Evolutionary conservation across 2,888 invertebrate genomes (phyloP), one percentile per base, ranked within the genome.

Genomic region (Oscheius myriophilus): DNA sequence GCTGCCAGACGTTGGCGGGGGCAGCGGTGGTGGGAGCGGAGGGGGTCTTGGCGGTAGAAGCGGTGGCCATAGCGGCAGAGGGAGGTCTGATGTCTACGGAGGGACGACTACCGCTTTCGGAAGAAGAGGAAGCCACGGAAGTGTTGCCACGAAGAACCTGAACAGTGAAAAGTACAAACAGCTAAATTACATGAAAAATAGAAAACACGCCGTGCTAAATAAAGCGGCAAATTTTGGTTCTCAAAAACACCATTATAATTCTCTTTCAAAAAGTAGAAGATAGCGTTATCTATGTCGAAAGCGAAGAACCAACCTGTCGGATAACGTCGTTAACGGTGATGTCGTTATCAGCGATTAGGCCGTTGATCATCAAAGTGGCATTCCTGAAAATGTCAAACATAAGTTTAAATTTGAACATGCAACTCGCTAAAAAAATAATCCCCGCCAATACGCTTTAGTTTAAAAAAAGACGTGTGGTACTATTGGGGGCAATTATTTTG

Each of bases 311-410:
- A n/a, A 73, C 73, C 66, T 68, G 74, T 12, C 67, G 46, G 54
- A 84, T 76, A 4, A 85, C 80, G 26, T 86, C 85, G 53, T 64
- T 71, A 55, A 86, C 81, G n/a, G 77, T 54, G n/a, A 73, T 57
- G 82, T 97, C 96, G 6, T 95, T 94, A 89, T 97, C 96, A 87
- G 94, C 93, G 85, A 96, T 93, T 84, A 98, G 90, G 12, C 94
- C 92, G 52, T 93, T 91, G 81, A 98, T 96, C 84, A 97, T 90
- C 81, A 91, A 91, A 86, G 94, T 92, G 62, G 97, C 96, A 87
- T 95, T 94, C 87, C 93, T 81, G 63, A 62, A 82, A 69, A 6
- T 33, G 33, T 33, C 33, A n/a, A n/a, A n/a, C n/a, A n/a, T n/a
- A n/a, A n/a, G n/a, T n/a, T n/a, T n/a, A n/a, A n/a, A n/a, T n/a